A percentile compares a stretch with the other conserved stretches of the same genome.
phyloP scores from a whole-genome alignment of 2,113 vertebrate species.

The Uria aalge region DNA sequence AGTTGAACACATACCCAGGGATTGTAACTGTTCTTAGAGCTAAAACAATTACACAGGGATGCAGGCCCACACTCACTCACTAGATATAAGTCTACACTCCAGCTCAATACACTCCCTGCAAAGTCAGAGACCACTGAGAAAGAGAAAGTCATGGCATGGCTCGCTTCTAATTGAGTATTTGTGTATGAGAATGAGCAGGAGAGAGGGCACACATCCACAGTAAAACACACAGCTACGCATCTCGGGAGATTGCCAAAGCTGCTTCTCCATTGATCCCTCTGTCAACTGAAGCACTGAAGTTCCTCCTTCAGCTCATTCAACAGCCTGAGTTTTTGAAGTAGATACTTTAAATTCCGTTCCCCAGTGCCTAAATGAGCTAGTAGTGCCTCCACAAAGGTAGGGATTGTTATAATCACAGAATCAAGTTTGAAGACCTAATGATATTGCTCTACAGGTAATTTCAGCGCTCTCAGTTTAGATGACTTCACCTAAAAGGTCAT shows the following conservation, averaged over 20 bases:
- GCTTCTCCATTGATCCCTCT: constrained; percentile 18
- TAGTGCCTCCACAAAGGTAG: neutral
- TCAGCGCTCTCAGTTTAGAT: neutral
- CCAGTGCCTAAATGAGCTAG: neutral
- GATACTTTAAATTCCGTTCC: constrained; percentile 23
- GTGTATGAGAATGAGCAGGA: neutral
- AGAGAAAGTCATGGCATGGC: neutral
- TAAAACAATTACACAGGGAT: neutral
- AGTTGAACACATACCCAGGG: neutral
- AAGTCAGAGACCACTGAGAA: neutral
- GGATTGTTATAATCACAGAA: constrained; percentile 24
- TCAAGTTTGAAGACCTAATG: neutral
- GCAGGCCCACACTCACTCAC: neutral
- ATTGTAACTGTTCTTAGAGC: neutral
- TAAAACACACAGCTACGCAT: neutral
- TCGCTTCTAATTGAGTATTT: neutral
- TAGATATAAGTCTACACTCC: neutral
- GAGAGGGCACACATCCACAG: neutral
- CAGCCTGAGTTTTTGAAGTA: neutral
- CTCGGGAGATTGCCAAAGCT: neutral
- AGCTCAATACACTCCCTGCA: neutral
- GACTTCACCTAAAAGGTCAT: neutral
- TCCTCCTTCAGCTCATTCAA: neutral
- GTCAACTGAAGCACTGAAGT: constrained; percentile 4
- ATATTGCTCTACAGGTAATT: neutral